phyloP scores from a whole-genome alignment of 2,888 invertebrate genomes.

The Drymonia ruficornis region DNA sequence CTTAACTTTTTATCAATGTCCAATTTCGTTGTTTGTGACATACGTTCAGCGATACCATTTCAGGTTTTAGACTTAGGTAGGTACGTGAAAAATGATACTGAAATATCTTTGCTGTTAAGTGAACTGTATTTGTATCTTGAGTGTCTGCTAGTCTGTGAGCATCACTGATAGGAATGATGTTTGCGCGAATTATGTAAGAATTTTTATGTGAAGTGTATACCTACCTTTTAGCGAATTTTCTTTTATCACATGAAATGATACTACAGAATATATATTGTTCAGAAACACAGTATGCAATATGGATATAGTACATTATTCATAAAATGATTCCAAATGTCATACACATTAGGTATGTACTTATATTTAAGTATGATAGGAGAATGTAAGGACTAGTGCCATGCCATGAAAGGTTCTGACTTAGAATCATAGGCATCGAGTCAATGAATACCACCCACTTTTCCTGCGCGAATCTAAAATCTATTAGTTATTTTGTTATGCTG shows the following conservation, averaged over 20 bases:
- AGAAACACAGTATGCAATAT: neutral
- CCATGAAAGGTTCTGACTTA: slow-evolving; percentile 83
- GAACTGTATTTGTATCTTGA: slow-evolving; percentile 50
- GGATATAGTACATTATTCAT: slow-evolving; percentile 19
- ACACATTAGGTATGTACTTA: slow-evolving; percentile 55
- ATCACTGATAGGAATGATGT: slow-evolving; percentile 83
- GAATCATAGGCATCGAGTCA: slow-evolving; percentile 82
- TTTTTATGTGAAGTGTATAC: slow-evolving; percentile 64
- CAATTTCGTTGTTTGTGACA: slow-evolving; percentile 29
- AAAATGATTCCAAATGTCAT: slow-evolving; percentile 51
- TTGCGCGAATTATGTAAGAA: slow-evolving; percentile 83
- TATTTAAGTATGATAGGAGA: slow-evolving; percentile 81
- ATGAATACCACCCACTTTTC: slow-evolving; percentile 84
- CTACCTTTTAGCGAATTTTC: slow-evolving; percentile 38
- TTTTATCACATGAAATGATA: slow-evolving; percentile 8
- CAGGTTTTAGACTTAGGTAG: slow-evolving; percentile 20
- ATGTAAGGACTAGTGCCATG: slow-evolving; percentile 84
- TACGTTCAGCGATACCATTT: slow-evolving; percentile 4
- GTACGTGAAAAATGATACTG: slow-evolving; percentile 6
- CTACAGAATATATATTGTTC: neutral
- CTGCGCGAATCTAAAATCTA: slow-evolving; percentile 72
- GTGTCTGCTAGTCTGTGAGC: slow-evolving; percentile 83
- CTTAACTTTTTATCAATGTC: slow-evolving; percentile 31
- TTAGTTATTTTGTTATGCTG: slow-evolving; percentile 72
- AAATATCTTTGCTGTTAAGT: slow-evolving; percentile 26